These are phyloP conservation scores for Marmota monax DNA, from an alignment of 2,113 vertebrate genomes.

Conservation along the genomic window DNA sequence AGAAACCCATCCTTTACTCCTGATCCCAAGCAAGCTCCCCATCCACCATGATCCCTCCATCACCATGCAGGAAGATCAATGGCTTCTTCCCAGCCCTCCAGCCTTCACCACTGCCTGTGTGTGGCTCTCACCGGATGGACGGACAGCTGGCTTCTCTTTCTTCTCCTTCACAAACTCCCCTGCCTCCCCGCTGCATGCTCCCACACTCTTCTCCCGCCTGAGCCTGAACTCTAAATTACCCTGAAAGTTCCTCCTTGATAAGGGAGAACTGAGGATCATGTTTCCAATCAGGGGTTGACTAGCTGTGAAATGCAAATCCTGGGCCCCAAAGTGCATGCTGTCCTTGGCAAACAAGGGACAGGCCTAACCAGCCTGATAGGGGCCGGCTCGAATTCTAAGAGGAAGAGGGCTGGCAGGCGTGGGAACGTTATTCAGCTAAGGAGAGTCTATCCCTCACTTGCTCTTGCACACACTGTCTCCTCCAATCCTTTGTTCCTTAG, in stretches of 20 bases:
- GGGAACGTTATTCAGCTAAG: neutral
- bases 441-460: neutral
- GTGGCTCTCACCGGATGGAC: neutral
- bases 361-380: neutral
- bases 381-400: neutral
- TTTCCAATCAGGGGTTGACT: conserved; percentile 18
- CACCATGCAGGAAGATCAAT: neutral
- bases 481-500: neutral
- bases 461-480: too few species aligned
- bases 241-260: conserved; percentile 24
- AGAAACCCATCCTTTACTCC: neutral
- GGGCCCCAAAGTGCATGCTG: neutral
- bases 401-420: neutral
- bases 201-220: neutral
- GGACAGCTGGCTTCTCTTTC: neutral
- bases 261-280: conserved; percentile 6
- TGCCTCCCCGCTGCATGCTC: neutral
- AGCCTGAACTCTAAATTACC: neutral
- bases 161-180: neutral
- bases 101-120: neutral
- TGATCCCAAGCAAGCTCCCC: accelerated
- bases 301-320: neutral
- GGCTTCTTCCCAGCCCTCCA: neutral
- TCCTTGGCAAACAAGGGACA: conserved; percentile 21
- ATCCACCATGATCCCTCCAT: neutral